These are phyloP conservation scores for Anastatus disparis DNA, from an alignment of 1,140 invertebrate species.

Conservation along the genomic window DNA sequence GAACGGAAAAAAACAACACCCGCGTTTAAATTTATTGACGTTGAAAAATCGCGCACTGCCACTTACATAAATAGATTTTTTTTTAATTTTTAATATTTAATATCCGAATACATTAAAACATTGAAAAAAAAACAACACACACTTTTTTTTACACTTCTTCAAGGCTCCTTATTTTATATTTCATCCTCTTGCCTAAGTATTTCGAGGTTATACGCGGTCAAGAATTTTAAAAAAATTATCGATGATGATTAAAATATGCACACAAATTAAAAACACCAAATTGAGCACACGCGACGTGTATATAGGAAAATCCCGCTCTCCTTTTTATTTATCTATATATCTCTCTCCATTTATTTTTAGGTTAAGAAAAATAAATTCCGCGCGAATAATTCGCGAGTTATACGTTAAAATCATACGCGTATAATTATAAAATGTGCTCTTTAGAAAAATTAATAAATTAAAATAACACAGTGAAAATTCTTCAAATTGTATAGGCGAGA, in stretches of 20 bases:
- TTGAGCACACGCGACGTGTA: slow-evolving; percentile 23
- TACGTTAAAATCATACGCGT: background rate
- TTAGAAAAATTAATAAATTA: no score
- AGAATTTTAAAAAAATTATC: no score
- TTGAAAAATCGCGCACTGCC: slow-evolving; percentile 24
- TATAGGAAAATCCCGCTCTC: slow-evolving; percentile 30
- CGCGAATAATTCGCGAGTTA: slow-evolving; percentile 6
- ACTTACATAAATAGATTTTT: background rate
- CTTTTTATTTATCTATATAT: slow-evolving; percentile 4
- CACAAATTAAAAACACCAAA: slow-evolving; percentile 21
- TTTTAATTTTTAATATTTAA: background rate
- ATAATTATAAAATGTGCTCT: no score
- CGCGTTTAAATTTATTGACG: background rate
- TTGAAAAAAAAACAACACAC: background rate
- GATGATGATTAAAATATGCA: background rate
- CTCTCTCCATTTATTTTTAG: slow-evolving; percentile 27
- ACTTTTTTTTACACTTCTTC: slow-evolving; percentile 26
- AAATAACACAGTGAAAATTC: no score
- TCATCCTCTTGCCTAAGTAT: background rate
- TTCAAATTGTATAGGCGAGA: no score
- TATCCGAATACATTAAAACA: slow-evolving; percentile 11
- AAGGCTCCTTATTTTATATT: slow-evolving; percentile 14
- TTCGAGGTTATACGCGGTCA: slow-evolving; percentile 29
- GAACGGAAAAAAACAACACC: slow-evolving; percentile 3
- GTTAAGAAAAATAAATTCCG: slow-evolving; percentile 31